Conservation (phyloP, 2,888 invertebrate genomes). For the Polydrusus cervinus region DNA sequence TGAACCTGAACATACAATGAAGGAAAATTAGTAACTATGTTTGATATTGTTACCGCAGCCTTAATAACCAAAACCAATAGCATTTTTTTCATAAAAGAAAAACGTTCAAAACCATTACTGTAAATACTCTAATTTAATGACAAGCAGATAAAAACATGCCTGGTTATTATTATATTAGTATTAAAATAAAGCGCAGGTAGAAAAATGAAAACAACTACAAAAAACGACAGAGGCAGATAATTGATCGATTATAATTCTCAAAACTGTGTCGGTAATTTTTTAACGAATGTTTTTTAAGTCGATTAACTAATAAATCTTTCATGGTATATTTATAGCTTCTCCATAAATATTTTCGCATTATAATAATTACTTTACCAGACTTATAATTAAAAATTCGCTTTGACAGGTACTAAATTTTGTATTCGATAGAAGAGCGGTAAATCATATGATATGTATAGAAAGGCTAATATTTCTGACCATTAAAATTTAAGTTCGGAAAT, state of each 20-base stretch:
- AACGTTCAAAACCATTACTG: no score
- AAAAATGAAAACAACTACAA: constrained; percentile 10
- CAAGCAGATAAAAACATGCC: no score
- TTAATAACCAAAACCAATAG: no score
- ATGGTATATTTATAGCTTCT: constrained; percentile 29
- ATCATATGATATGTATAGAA: constrained; percentile 22
- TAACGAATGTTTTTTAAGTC: constrained; percentile 23
- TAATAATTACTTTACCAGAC: constrained; percentile 38
- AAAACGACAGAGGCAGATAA: constrained; percentile 10
- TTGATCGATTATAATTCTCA: constrained; percentile 22
- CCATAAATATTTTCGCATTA: constrained; percentile 40
- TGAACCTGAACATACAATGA: no score
- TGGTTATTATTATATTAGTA: background rate
- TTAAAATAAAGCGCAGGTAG: constrained; percentile 20
- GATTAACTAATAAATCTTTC: constrained; percentile 43
- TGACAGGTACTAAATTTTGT: constrained; percentile 43
- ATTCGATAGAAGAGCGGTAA: constrained; percentile 25
- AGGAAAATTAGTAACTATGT: no score
- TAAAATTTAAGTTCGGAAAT: constrained; percentile 16
- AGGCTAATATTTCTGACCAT: constrained; percentile 7
- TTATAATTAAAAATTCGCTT: constrained; percentile 36
- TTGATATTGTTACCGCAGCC: no score
- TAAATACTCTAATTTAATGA: no score
- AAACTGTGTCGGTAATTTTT: constrained; percentile 32
- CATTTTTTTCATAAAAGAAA: no score